Base-by-base conservation (phyloP, 2,888 invertebrate species). In the Nomada fucata region DNA sequence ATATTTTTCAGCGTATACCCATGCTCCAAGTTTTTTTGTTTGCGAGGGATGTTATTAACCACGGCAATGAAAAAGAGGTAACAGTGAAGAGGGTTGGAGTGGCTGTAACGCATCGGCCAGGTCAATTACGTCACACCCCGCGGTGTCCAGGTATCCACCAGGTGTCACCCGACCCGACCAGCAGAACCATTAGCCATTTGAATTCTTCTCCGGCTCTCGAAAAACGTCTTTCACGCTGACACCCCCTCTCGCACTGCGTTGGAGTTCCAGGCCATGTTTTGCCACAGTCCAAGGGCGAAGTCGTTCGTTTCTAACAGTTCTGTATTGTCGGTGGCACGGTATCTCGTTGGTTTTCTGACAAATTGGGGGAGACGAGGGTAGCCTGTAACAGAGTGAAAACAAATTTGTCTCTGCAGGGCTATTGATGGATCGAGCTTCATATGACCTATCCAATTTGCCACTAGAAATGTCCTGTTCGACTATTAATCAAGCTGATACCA, bases 101-200 rank as follows among this genome's bases (percentile, higher is more conserved):
- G 55, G 26, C 61, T 42, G 67, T 65, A 69, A 75, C 68, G 15
- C 36, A 53, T 55, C 67, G 71, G 65, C 70, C 73, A 65, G 74
- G 70, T 83, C 86, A 89, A 90, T 91, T 89, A 88, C 89, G 88
- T 91, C 91, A 91, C 91, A 90, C 90, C 90, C 84, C 72, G 65
- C 59, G 68, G 79, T 70, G 81, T 61, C 79, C 87, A 88, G 89
- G 90, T 88, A 89, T 60, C 59, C 26, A 73, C 89, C 89, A 89
- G 89, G 89, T 89, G 89, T 88, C 71, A 65, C 65, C 53, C 52
- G 79, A 67, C 70, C 83, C 59, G 10, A 53, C 77, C 52, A 61
- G 61, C 55, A 47, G 42, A 70, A 77, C 81, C 75, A 79, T 86
- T 78, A 74, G 64, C 86, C 81, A 81, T 85, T 77, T 65, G 70